phyloP scores from a whole-genome alignment of 2,888 invertebrate genomes.

The Agelastica alni region DNA sequence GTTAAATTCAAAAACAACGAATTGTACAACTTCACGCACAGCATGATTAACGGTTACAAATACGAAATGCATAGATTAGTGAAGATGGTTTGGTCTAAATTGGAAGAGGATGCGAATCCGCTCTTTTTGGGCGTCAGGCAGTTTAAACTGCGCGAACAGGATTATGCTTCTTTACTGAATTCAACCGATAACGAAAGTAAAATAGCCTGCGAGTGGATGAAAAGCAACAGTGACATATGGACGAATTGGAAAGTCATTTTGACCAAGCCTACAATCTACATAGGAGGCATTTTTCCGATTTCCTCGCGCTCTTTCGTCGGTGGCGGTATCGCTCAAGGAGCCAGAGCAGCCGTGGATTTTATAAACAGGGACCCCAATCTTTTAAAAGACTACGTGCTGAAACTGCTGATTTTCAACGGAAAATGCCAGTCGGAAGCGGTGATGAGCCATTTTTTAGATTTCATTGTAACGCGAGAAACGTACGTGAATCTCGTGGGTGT shows the following conservation, averaged over 20 bases:
- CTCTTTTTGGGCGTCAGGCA: slow-evolving; percentile 60
- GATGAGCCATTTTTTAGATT: slow-evolving; percentile 75
- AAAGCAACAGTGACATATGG: slow-evolving; percentile 57
- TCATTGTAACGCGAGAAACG: slow-evolving; percentile 60
- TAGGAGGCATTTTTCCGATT: slow-evolving; percentile 75
- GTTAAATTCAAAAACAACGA: slow-evolving; percentile 71
- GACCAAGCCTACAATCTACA: slow-evolving; percentile 56
- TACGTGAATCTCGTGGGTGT: slow-evolving; percentile 69
- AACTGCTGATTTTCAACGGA: slow-evolving; percentile 65
- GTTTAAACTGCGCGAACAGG: slow-evolving; percentile 59
- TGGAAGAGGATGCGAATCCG: slow-evolving; percentile 60
- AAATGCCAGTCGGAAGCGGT: slow-evolving; percentile 74
- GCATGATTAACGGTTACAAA: slow-evolving; percentile 59
- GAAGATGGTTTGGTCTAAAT: slow-evolving; percentile 67
- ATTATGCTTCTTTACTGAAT: slow-evolving; percentile 56
- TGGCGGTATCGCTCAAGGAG: slow-evolving; percentile 65
- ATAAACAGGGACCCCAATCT: slow-evolving; percentile 62
- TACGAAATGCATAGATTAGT: slow-evolving; percentile 71
- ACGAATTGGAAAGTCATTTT: slow-evolving; percentile 54
- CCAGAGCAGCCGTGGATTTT: slow-evolving; percentile 65
- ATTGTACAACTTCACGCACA: slow-evolving; percentile 47
- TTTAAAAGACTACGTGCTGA: slow-evolving; percentile 61
- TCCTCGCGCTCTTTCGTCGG: slow-evolving; percentile 64
- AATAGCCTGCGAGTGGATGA: slow-evolving; percentile 73
- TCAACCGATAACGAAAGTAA: slow-evolving; percentile 48